Evolutionary conservation across 35 echinoderm and acorn worm genomes (phyloP), one percentile per base, ranked within the genome.

Genomic region (Heliocidaris erythrogramma): DNA sequence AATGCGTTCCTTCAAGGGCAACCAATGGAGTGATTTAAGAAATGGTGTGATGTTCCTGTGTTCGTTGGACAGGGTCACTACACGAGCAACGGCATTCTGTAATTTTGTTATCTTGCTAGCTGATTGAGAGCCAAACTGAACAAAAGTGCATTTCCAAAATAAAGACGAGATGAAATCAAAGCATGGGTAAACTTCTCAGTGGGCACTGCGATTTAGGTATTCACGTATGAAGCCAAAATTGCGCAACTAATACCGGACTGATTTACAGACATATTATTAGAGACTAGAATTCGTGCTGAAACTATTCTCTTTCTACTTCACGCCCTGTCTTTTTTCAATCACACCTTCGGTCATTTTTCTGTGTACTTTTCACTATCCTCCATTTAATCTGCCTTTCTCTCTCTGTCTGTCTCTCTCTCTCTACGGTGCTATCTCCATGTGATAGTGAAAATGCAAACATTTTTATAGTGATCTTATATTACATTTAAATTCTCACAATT

Each of bases 21-120:
- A 86, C 2, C 85, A 86, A 86, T 86, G 85, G 85, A 86, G 85
- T 30, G 85, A 86, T 86, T 86, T 86, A 7, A 86, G 85, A 17
- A 86, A 9, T 86, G 85, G 85, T 86, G 85, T 86, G 85, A 86
- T 86, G 9, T 86, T 9, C 2, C 24, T 85, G 84, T 85, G 21
- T 17, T 86, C 21, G 85, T 86, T 86, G 85, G 85, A 86, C 8
- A 86, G 24, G 85, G 2, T 86, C 31, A 86, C 85, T 8, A 86
- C 85, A 86, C 85, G 3, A 86, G 85, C 85, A 86, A 18, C 85
- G 9, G 85, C 85, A 86, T 86, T 86, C 31, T 86, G 85, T 86
- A 86, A 86, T 86, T 86, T n/a, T n/a, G n/a, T n/a, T n/a, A n/a
- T n/a, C n/a, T 86, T 86, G 85, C 85, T 9, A 86, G 85, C 21